Evolutionary conservation across 2,797 vertebrate genomes (phyloP).

Genomic region (Cygnus olor): DNA sequence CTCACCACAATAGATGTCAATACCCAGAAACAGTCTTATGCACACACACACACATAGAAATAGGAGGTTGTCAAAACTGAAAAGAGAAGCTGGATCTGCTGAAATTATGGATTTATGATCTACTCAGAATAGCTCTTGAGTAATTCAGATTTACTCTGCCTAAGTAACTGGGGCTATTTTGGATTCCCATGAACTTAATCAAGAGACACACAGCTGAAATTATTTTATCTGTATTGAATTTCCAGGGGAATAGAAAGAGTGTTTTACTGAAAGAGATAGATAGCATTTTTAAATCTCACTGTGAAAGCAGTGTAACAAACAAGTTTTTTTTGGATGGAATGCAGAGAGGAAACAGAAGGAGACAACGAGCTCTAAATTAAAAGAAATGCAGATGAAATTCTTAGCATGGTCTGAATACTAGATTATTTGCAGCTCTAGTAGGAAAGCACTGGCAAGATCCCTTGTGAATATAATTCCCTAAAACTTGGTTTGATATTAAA

Average conservation of each 20-base stretch:
- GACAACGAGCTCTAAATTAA: not conserved
- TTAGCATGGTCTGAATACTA: not conserved
- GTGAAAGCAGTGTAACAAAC: not conserved
- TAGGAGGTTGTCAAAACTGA: not conserved
- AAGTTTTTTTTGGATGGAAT: not conserved
- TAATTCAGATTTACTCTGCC: not conserved
- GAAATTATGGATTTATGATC: not conserved
- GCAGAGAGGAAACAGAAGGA: not conserved
- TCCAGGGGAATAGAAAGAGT: not conserved
- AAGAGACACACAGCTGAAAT: not conserved
- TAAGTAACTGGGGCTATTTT: not conserved
- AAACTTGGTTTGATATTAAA: not conserved
- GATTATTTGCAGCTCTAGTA: not conserved
- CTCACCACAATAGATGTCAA: not conserved
- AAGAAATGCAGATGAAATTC: not conserved
- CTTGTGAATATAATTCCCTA: not conserved
- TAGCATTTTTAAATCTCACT: not conserved
- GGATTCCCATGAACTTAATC: not conserved
- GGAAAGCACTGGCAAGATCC: not conserved
- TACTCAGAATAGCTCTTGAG: not conserved
- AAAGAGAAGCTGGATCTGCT: not conserved
- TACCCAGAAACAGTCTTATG: not conserved
- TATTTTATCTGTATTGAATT: not conserved
- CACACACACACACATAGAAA: fast-evolving
- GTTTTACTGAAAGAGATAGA: not conserved